Base-by-base conservation (phyloP, 2,888 invertebrate species). In the Hypomecis atomaria region DNA sequence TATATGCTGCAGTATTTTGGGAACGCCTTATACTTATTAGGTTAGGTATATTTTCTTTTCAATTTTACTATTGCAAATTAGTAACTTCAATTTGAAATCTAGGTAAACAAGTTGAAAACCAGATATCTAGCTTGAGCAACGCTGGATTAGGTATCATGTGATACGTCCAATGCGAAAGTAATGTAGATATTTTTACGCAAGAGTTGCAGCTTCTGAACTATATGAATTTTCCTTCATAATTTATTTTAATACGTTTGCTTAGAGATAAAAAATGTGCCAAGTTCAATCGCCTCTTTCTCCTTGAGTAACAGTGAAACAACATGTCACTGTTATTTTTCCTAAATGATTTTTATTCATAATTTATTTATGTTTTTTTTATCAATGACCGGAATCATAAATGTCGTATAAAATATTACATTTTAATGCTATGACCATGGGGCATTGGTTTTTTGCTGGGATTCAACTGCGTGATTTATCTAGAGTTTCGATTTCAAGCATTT, bases 261-360 rank as follows among this genome's bases (percentile, higher is more conserved):
- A 7, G 3, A 43, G 53, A 42, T 34, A 54, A 43, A 54, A 23
- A 43, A 43, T 43, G 40, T 11, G 33, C 53, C 23, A 40, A 52
- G 40, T 40, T 40, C 52, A 52, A 52, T 40, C 10, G 40, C 38
- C 23, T 52, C 40, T 52, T 52, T 52, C 40, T 38, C 52, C 38
- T 52, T 40, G 52, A 5, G 34, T 10, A 33, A 3, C 33, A 33
- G 11, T 8, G 8, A 52, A 43, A 54, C 33, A 54, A 54, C 42
- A n/a, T 33, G 1, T 10, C 34, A 43, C n/a, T 54, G 40, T 37
- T 23, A 37, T 33, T 38, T 52, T 40, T 40, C n/a, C n/a, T 43
- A 43, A 54, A 23, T 52, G 0, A 23, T 52, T 40, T 40, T 40
- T 10, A 23, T 13, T 52, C 23, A 37, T 37, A 49, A 8, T 37